Evolutionary conservation across 2,113 vertebrate genomes (phyloP), one percentile per base, ranked within the genome.

Genomic region (Rutilus rutilus): DNA sequence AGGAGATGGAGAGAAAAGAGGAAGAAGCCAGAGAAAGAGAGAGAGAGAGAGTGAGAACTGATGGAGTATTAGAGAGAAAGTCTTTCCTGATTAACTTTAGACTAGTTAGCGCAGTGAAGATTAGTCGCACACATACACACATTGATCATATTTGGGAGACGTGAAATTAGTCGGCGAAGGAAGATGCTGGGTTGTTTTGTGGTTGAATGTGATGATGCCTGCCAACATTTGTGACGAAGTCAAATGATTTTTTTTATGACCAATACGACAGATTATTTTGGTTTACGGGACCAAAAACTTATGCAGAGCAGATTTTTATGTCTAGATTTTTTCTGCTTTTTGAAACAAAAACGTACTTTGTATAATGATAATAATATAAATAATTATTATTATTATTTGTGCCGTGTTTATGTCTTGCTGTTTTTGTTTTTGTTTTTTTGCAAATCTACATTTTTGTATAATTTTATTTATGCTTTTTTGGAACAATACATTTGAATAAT

Each of bases 31-130:
- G 25, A 36, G 27, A 69, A 54, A 60, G 23, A 84, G 9, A 25
- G 12, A 36, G 27, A 69, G 67, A 60, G 23, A 84, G 9, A 25
- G 12, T 27, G 57, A 86, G 65, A 75, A 60, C 59, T 78, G 30
- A 57, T n/a, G 39, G 64, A 71, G 60, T 15, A 21, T 36, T 33
- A 15, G 11, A 42, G 62, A 33, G 45, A 25, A 64, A 47, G 50
- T 25, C 52, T 52, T 86, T 84, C 14, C 74, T 65, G 67, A 80
- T 75, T 74, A 88, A 84, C 82, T 85, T 89, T 52, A 14, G 17
- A 5, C 39, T 52, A 36, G 62, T 82, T 54, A 33, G 75, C 54
- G 74, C 54, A 47, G 17, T 54, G 11, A 50, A 81, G 78, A 25
- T 23, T n/a, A 17, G 23, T 36, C 4, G 21, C 2, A 33, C 6